Evolutionary conservation across 2,888 invertebrate genomes (phyloP), one percentile per base, ranked within the genome.

Genomic region (Epicampocera succincta): DNA sequence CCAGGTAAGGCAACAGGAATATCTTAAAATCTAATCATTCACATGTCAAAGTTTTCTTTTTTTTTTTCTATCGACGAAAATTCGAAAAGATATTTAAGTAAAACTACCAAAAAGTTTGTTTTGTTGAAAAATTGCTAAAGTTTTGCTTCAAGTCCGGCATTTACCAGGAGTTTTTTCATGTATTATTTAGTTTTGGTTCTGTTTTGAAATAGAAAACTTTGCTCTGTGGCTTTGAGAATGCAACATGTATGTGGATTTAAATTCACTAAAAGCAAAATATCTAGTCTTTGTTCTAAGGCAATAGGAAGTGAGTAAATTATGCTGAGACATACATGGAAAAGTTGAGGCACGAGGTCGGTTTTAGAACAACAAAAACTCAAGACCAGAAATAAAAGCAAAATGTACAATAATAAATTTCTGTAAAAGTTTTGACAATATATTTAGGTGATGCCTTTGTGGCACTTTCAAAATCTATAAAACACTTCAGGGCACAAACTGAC

Each of bases 241-340:
- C 74, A 74, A 74, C 66, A 74, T 66, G 74, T 74, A 25, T n/a
- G 25, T 33, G 66, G 25, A 48, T 74, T 40, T 29, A 13, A 3
- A 52, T n/a, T 1, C 38, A 40, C 3, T 21, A 15, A 17, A 3
- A 48, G 19, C 48, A 33, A 17, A 25, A n/a, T 21, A 40, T n/a
- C 11, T 40, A 19, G 33, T 3, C 1, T 33, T 33, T 33, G 3
- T 33, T 58, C n/a, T 58, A 3, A 42, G 21, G 25, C 40, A 60
- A 42, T 21, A 66, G 25, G 46, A 58, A 46, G 46, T 8, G n/a
- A 56, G 15, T 5, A n/a, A 50, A 17, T 44, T 40, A 29, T 11
- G 4, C 13, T 29, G 12, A n/a, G 1, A 46, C 19, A 17, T 29
- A 25, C n/a, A n/a, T n/a, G n/a, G n/a, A 21, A 11, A n/a, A 44